Conservation (phyloP, 1,140 invertebrate genomes). For the Sinella curviseta region DNA sequence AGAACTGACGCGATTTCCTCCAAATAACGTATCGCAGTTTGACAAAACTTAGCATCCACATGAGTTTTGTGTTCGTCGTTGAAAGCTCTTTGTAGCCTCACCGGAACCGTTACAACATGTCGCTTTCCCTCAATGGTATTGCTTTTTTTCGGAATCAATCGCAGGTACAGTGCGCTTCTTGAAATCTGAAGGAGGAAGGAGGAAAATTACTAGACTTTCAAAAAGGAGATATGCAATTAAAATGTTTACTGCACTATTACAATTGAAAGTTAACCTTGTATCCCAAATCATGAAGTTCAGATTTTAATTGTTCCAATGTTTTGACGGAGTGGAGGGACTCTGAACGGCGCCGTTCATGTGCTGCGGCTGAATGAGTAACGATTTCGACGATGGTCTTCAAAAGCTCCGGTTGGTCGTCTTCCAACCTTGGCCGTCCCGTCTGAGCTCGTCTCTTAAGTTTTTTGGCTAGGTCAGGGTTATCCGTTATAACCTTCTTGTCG, state of each 20-base stretch:
- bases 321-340: slow-evolving; percentile 33
- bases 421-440: slow-evolving; percentile 44
- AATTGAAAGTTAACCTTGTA: background rate
- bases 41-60: slow-evolving; percentile 46
- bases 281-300: slow-evolving; percentile 27
- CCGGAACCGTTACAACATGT: slow-evolving; percentile 50
- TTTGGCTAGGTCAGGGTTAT: background rate
- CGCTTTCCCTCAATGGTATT: slow-evolving; percentile 48
- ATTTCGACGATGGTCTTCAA: slow-evolving; percentile 49
- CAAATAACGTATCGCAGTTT: slow-evolving; percentile 45
- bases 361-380: slow-evolving; percentile 35
- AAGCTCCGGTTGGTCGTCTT: slow-evolving; percentile 47
- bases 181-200: slow-evolving; percentile 36
- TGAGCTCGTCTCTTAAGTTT: background rate
- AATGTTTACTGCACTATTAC: background rate
- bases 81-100: slow-evolving; percentile 45
- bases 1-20: slow-evolving; percentile 44
- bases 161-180: slow-evolving; percentile 41
- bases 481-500: background rate
- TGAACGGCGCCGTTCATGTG: slow-evolving; percentile 41
- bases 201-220: background rate
- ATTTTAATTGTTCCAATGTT: slow-evolving; percentile 45
- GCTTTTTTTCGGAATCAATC: slow-evolving; percentile 45
- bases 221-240: background rate
- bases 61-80: slow-evolving; percentile 47